These are phyloP conservation scores for Arothron firmamentum DNA, from an alignment of 2,113 vertebrate species.

Conservation along the genomic window DNA sequence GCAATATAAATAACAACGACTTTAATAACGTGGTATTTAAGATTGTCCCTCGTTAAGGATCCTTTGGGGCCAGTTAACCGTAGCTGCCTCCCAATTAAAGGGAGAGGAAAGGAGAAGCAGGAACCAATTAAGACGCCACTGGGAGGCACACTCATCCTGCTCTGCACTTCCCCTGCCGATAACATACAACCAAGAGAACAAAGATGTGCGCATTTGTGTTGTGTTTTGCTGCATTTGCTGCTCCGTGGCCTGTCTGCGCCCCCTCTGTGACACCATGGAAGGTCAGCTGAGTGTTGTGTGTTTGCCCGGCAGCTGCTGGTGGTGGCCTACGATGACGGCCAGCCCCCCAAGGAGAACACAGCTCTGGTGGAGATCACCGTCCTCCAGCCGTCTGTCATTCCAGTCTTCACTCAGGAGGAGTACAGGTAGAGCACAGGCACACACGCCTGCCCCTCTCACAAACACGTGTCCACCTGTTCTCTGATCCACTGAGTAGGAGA, in stretches of 20 bases:
- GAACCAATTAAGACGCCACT: constrained; percentile 21
- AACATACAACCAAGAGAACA: not conserved
- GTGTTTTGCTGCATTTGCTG: constrained; percentile 6
- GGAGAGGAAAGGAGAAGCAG: constrained; percentile 26
- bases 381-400: constrained; percentile 93
- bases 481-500: too few relatives aligned
- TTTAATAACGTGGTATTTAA: constrained; percentile 24
- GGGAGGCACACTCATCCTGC: constrained; percentile 20
- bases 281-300: not conserved
- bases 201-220: constrained; percentile 6
- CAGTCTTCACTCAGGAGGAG: constrained; percentile 91
- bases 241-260: too few relatives aligned
- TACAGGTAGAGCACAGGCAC: constrained; percentile 79
- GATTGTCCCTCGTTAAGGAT: constrained; percentile 30
- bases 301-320: constrained; percentile 79
- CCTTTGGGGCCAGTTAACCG: constrained; percentile 43
- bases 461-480: not conserved
- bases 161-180: constrained; percentile 23
- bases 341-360: constrained; percentile 84
- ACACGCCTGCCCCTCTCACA: not conserved
- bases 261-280: not conserved
- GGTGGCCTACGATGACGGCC: constrained; percentile 90
- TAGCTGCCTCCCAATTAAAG: constrained; percentile 44
- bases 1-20: constrained; percentile 1
- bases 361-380: constrained; percentile 86